Conservation (phyloP, 64 coral and sea anemone species). For the Actinia tenebrosa region DNA sequence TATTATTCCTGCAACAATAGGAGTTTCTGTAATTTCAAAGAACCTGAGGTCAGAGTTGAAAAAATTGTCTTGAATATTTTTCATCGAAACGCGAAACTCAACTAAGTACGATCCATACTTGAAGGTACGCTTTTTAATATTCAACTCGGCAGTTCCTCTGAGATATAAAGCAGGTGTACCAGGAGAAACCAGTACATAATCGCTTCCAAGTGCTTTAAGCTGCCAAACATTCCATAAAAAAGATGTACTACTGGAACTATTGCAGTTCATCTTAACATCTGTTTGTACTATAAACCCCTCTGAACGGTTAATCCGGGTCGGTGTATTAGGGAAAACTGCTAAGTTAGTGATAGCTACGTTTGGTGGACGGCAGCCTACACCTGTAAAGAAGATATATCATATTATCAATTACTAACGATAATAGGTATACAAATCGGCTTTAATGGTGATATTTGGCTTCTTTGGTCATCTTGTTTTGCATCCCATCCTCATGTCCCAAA, state of each 20-base stretch:
- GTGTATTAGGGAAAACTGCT: neutral
- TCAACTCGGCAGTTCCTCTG: conserved; percentile 31
- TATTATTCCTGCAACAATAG: conserved; percentile 38
- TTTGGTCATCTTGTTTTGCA: neutral
- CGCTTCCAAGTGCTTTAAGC: neutral
- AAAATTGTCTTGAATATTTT: neutral
- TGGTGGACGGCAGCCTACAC: neutral
- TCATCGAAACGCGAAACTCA: conserved; percentile 27
- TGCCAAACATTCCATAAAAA: conserved; percentile 31
- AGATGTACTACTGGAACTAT: neutral
- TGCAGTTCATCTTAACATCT: conserved; percentile 19
- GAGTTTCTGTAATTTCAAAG: neutral
- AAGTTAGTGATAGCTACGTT: neutral
- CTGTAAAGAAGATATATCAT: neutral
- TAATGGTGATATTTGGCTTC: neutral
- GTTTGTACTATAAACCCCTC: conserved; percentile 36
- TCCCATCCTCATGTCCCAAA: no score
- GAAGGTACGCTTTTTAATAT: conserved; percentile 19
- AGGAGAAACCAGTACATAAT: neutral
- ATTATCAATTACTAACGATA: neutral
- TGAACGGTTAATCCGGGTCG: neutral
- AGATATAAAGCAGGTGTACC: neutral
- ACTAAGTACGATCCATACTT: conserved; percentile 36
- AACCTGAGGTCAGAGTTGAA: neutral
- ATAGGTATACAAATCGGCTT: neutral